phyloP scores from a whole-genome alignment of 2,888 invertebrate species.

The Lasiommata megera region DNA sequence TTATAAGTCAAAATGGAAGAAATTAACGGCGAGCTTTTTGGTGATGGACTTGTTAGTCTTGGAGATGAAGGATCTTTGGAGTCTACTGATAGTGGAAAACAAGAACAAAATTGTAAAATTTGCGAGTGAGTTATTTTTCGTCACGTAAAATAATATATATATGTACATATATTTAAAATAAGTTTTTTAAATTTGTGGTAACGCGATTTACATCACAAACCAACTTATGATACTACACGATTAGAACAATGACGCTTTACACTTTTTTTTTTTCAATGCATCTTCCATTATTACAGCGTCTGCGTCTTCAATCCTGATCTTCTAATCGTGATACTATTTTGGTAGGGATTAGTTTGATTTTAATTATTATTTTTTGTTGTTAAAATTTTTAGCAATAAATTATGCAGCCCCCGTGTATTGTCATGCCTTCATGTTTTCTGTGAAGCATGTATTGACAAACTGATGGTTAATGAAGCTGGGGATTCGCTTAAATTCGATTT shows the following conservation, averaged over 20 bases:
- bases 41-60: conserved; percentile 72
- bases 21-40: conserved; percentile 77
- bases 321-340: no score
- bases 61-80: conserved; percentile 77
- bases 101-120: conserved; percentile 84
- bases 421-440: conserved; percentile 98
- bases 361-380: not conserved
- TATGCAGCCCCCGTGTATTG: conserved; percentile 92
- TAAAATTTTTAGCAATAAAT: conserved; percentile 82
- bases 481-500: conserved; percentile 84
- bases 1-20: conserved; percentile 83
- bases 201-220: no score
- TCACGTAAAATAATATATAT: no score
- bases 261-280: no score
- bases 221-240: no score
- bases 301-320: no score
- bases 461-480: conserved; percentile 86
- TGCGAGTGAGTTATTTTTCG: conserved; percentile 79
- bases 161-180: no score
- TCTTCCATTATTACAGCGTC: no score
- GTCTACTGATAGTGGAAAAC: conserved; percentile 71
- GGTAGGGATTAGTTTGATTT: no score
- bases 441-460: conserved; percentile 93
- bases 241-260: no score
- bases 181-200: no score